phyloP scores from a whole-genome alignment of 2,113 vertebrate species.

The Tympanuchus pallidicinctus region DNA sequence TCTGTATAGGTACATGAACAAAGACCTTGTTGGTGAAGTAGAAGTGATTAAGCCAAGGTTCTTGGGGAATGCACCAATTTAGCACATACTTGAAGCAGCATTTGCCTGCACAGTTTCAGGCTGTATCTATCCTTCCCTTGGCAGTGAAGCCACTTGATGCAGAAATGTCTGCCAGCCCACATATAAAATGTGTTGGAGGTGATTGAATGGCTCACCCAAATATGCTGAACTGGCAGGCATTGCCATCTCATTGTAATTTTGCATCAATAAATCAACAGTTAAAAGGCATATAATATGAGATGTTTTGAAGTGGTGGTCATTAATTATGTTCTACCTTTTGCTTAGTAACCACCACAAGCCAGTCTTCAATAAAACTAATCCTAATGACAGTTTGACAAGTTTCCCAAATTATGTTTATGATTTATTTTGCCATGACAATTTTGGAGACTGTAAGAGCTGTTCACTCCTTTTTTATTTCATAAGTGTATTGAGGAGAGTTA shows the following conservation, averaged over 20 bases:
- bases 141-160: not conserved
- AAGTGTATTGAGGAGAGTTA: not conserved
- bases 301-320: constrained; percentile 50
- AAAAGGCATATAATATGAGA: constrained; percentile 53
- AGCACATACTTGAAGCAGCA: not conserved
- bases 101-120: not conserved
- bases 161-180: not conserved
- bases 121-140: constrained; percentile 13
- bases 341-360: constrained; percentile 46
- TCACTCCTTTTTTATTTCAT: constrained; percentile 29
- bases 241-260: constrained; percentile 37
- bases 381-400: constrained; percentile 58
- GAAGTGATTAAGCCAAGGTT: not conserved
- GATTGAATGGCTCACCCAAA: constrained; percentile 17
- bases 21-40: not conserved
- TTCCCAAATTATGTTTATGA: constrained; percentile 52
- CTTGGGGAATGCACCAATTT: not conserved
- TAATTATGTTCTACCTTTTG: constrained; percentile 48
- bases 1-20: not conserved
- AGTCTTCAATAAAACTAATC: constrained; percentile 64
- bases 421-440: constrained; percentile 53
- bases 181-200: not conserved
- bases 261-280: constrained; percentile 51
- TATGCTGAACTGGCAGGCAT: constrained; percentile 19
- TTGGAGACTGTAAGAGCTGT: not conserved